A percentile compares a stretch with the other conserved stretches of the same genome.
Conservation (phyloP, 2,888 invertebrate genomes). For the Spodoptera littoralis region DNA sequence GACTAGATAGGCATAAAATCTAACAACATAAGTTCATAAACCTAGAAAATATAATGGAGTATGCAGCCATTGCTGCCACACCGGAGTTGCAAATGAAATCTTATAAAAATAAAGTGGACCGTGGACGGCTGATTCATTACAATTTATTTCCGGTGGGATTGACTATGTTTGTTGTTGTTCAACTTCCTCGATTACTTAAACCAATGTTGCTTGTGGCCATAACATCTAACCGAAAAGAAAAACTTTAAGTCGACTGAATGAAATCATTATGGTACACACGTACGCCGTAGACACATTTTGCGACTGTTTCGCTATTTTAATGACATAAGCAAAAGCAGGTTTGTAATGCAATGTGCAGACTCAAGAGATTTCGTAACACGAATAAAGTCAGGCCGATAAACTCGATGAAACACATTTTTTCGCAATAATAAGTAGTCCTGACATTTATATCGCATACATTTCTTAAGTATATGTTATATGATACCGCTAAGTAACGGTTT, state of each 20-base stretch:
- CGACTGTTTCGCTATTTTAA: slow-evolving; percentile 33
- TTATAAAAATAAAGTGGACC: slow-evolving; percentile 27
- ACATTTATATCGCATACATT: slow-evolving; percentile 9
- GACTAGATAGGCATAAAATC: neutral
- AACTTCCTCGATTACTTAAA: slow-evolving; percentile 60
- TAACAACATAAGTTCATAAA: neutral
- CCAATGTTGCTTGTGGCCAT: slow-evolving; percentile 41
- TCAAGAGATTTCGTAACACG: slow-evolving; percentile 41
- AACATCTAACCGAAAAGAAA: slow-evolving; percentile 38
- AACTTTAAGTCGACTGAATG: slow-evolving; percentile 26
- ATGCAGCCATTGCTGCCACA: slow-evolving; percentile 2
- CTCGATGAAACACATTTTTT: slow-evolving; percentile 20
- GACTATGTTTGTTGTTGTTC: slow-evolving; percentile 62
- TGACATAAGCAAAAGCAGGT: slow-evolving; percentile 44
- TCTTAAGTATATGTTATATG: neutral
- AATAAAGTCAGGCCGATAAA: slow-evolving; percentile 32
- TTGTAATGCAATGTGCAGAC: slow-evolving; percentile 38
- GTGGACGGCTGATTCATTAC: slow-evolving; percentile 46
- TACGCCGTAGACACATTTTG: slow-evolving; percentile 12
- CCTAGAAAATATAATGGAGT: neutral
- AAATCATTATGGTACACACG: slow-evolving; percentile 13
- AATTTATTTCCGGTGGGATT: slow-evolving; percentile 57
- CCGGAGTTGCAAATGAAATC: slow-evolving; percentile 16
- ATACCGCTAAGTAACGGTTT: slow-evolving; percentile 3
- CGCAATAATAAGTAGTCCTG: slow-evolving; percentile 25